Base-by-base conservation (phyloP, 2,797 vertebrate species). In the Myotis planiceps region DNA sequence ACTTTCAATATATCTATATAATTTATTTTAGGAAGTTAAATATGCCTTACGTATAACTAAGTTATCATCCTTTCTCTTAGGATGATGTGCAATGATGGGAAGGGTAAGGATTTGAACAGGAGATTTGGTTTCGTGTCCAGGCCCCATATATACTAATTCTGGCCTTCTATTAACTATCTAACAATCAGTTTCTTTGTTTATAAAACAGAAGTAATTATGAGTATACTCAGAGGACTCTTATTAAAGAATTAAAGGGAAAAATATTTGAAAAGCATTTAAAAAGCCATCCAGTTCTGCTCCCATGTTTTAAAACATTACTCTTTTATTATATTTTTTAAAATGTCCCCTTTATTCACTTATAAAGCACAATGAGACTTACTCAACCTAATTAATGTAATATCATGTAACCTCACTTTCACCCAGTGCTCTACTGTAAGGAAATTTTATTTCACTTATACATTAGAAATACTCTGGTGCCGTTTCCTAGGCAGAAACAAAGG, bases 371-470 rank as follows among this genome's bases (percentile, higher is more conserved):
- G 3, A 49, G 47, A 92, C 25, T 94, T 85, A 80, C 21, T 85
- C 12, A 68, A 7, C 25, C 6, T 75, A 92, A 84, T 91, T 91
- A 86, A 86, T 65, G 4, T 71, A 79, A 72, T 88, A 37, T 91
- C 53, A 51, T 68, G 3, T 53, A 81, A 88, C 6, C 55, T 53
- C n/a, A 71, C 47, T 91, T 86, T 68, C 25, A 87, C 37, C 4
- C 29, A 68, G 21, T 69, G 16, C 10, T 63, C n/a, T 21, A 63
- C 75, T 37, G 13, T 84, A 85, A 76, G 86, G 79, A 92, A 74
- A 69, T 58, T 89, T 72, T 60, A 71, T 75, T 94, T 94, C 69
- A 51, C n/a, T 90, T 96, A 84, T 12, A 66, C 37, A 51, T 95
- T 88, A 76, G 74, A 85, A 80, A 55, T 32, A 83, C 19, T 60